Conservation (phyloP, 2,888 invertebrate genomes). For the Apodemia mormo region DNA sequence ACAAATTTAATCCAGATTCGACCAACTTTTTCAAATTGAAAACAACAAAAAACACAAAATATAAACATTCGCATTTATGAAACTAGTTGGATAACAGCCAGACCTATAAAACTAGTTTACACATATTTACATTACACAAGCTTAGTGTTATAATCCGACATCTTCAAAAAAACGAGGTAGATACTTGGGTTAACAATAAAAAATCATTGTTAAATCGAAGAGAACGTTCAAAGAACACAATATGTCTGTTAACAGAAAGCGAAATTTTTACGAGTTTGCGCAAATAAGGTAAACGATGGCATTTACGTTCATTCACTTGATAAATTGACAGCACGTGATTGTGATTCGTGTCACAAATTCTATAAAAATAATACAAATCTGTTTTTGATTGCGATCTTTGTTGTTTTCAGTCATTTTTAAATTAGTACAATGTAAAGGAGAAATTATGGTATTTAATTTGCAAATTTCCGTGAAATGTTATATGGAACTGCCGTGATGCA, state of each 20-base stretch:
- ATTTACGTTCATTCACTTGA: constrained; percentile 41
- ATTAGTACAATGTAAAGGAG: too few relatives aligned
- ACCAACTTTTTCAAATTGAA: too few relatives aligned
- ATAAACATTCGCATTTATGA: too few relatives aligned
- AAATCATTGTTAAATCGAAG: constrained; percentile 5
- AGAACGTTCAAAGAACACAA: not conserved
- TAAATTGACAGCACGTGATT: constrained; percentile 33
- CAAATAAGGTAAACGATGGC: constrained; percentile 49
- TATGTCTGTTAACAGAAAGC: constrained; percentile 54
- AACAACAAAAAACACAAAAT: too few relatives aligned
- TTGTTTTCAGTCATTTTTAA: not conserved
- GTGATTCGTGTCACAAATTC: constrained; percentile 20
- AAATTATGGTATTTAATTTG: too few relatives aligned
- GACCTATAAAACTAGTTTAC: too few relatives aligned
- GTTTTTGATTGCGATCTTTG: not conserved
- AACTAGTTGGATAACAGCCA: too few relatives aligned
- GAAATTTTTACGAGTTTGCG: constrained; percentile 57
- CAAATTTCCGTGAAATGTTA: too few relatives aligned
- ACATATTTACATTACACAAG: constrained; percentile 27
- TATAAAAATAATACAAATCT: constrained; percentile 36
- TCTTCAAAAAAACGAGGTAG: not conserved
- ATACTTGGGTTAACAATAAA: not conserved
- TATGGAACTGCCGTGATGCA: too few relatives aligned
- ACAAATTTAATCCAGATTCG: too few relatives aligned
- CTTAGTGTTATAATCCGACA: not conserved